Evolutionary conservation across 2,888 invertebrate species (phyloP).

Genomic region (Tenthredo amoena): DNA sequence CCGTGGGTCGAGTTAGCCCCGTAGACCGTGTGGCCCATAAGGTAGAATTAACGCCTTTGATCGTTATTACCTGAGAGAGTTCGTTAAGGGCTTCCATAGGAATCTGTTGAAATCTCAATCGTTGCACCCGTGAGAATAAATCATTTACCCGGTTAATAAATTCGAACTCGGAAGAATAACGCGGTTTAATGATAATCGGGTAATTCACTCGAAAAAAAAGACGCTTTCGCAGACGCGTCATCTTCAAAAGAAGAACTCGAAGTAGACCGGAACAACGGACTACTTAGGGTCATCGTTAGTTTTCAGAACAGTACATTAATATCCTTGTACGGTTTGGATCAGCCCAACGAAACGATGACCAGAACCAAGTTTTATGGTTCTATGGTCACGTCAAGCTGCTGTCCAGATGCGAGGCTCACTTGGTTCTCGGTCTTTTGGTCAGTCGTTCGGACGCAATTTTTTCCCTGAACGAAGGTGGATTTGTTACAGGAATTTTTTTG

Average conservation of each 20-base stretch:
- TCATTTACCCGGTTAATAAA: background rate
- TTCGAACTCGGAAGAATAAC: background rate
- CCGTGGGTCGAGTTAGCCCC: slow-evolving; percentile 20
- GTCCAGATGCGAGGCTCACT: slow-evolving; percentile 33
- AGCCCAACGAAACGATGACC: slow-evolving; percentile 28
- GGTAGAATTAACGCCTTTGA: slow-evolving; percentile 43
- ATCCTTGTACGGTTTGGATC: slow-evolving; percentile 60
- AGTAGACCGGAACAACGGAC: slow-evolving; percentile 59
- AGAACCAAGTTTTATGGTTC: slow-evolving; percentile 33
- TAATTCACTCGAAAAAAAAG: background rate
- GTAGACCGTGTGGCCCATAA: slow-evolving; percentile 24
- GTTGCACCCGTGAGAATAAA: slow-evolving; percentile 19
- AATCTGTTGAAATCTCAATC: slow-evolving; percentile 46
- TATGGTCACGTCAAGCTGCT: slow-evolving; percentile 41
- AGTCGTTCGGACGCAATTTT: background rate
- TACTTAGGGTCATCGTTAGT: slow-evolving; percentile 69
- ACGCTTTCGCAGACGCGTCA: background rate
- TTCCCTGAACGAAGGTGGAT: background rate
- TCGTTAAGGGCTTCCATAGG: background rate
- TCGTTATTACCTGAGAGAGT: slow-evolving; percentile 27
- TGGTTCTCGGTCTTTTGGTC: background rate
- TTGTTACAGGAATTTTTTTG: background rate
- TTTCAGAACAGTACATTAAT: slow-evolving; percentile 73
- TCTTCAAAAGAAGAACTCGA: slow-evolving; percentile 36
- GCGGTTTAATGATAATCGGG: background rate